These are phyloP conservation scores for Ophonus ardosiacus DNA, from an alignment of 2,888 invertebrate species.

Conservation along the genomic window DNA sequence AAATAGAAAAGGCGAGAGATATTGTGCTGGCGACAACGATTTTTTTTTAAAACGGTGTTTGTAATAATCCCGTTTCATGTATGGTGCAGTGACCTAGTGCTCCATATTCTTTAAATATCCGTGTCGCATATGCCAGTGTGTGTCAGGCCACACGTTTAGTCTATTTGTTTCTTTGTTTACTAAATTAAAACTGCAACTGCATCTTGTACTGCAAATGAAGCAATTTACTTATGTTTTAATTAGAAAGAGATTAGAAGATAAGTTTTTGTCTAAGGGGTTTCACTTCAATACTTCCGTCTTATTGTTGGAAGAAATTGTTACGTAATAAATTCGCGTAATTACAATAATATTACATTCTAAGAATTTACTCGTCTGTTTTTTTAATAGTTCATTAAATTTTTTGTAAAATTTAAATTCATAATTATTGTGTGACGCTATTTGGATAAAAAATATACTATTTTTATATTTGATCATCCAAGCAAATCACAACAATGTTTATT, in stretches of 20 bases:
- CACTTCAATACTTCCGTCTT: constrained; percentile 5
- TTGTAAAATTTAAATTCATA: not conserved
- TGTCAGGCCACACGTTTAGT: not conserved
- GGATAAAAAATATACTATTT: not conserved
- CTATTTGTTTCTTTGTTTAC: constrained; percentile 16
- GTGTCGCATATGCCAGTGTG: not conserved
- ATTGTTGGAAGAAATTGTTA: constrained; percentile 22
- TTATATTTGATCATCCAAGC: not conserved
- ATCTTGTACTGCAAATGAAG: constrained; percentile 2
- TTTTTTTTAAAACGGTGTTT: no score
- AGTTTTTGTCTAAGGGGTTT: constrained; percentile 3
- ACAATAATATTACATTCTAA: constrained; percentile 16
- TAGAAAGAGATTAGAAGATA: constrained; percentile 8
- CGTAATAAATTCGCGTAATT: constrained; percentile 18
- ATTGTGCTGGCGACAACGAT: no score
- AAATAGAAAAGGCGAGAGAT: no score
- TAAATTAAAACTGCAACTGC: not conserved
- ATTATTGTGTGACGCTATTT: not conserved
- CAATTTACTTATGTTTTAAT: constrained; percentile 28
- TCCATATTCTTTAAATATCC: not conserved
- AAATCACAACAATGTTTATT: not conserved
- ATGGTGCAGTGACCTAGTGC: constrained; percentile 16
- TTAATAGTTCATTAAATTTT: not conserved
- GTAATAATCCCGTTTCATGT: not conserved
- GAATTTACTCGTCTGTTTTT: constrained; percentile 7